phyloP scores from a whole-genome alignment of 2,113 vertebrate species.

The Uropsilus gracilis region DNA sequence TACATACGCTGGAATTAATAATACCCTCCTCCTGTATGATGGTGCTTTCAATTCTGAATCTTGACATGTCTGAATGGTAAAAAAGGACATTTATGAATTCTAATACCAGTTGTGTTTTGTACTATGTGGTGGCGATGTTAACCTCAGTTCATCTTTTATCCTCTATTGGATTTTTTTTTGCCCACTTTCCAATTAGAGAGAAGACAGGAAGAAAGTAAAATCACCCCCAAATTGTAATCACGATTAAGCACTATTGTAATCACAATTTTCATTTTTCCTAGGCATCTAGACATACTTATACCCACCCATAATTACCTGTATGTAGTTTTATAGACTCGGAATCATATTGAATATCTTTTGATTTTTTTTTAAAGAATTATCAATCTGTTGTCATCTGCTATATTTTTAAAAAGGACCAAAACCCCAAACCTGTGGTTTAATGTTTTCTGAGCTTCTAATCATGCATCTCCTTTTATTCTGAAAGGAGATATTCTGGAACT shows the following conservation, averaged over 20 bases:
- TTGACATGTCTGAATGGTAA: background rate
- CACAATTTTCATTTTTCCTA: background rate
- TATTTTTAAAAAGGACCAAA: background rate
- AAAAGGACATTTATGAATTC: background rate
- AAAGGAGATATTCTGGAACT: background rate
- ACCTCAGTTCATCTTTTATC: background rate
- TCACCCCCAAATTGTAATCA: background rate
- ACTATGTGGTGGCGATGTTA: background rate
- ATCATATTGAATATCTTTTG: background rate
- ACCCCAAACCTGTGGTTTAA: background rate
- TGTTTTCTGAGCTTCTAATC: background rate
- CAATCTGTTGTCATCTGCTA: background rate
- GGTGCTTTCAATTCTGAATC: background rate
- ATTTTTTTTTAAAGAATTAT: background rate
- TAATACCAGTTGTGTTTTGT: background rate
- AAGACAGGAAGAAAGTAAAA: conserved; percentile 4
- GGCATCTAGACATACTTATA: background rate
- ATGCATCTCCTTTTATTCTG: background rate
- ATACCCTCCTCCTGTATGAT: background rate
- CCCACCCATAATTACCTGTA: background rate
- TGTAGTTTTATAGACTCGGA: background rate
- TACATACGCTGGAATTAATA: background rate
- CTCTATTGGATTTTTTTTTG: background rate
- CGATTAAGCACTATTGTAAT: background rate
- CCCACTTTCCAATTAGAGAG: background rate